These are phyloP conservation scores for Parotocinclus haroldoi DNA, from an alignment of 2,797 vertebrate genomes.

Conservation along the genomic window DNA sequence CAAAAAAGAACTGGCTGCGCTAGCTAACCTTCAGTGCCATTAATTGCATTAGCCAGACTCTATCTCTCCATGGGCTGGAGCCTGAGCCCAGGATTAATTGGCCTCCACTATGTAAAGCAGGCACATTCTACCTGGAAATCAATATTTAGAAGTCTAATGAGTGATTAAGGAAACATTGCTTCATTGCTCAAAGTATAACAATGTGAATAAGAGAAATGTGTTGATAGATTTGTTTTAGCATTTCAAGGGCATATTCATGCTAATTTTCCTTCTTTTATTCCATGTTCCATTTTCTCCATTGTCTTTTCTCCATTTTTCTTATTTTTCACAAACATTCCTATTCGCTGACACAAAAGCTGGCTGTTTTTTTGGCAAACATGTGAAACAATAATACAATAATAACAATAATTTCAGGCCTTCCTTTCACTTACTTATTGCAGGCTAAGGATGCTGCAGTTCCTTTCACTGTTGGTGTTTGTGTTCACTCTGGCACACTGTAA, in stretches of 20 bases:
- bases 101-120: constrained; percentile 68
- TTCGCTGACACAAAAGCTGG: constrained; percentile 16
- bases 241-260: background rate
- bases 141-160: constrained; percentile 67
- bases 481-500: too few relatives aligned
- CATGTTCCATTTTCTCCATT: constrained; percentile 1
- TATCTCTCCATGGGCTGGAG: constrained; percentile 43
- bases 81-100: constrained; percentile 71
- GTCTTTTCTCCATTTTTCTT: constrained; percentile 28
- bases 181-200: constrained; percentile 55
- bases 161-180: constrained; percentile 70
- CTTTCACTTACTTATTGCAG: constrained; percentile 51
- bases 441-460: constrained; percentile 49
- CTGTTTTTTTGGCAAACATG: too few relatives aligned
- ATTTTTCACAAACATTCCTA: constrained; percentile 5
- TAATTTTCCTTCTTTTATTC: background rate
- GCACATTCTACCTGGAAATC: constrained; percentile 64
- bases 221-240: constrained; percentile 41
- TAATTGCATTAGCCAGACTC: constrained; percentile 66
- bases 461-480: constrained; percentile 55
- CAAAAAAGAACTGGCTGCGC: constrained; percentile 42
- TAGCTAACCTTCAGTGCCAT: constrained; percentile 63
- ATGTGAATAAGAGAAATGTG: constrained; percentile 49
- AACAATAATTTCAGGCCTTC: constrained; percentile 50
- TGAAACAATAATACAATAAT: constrained; percentile 57